Base-by-base conservation (phyloP, 2,113 vertebrate species). In the Isichthys henryi region DNA sequence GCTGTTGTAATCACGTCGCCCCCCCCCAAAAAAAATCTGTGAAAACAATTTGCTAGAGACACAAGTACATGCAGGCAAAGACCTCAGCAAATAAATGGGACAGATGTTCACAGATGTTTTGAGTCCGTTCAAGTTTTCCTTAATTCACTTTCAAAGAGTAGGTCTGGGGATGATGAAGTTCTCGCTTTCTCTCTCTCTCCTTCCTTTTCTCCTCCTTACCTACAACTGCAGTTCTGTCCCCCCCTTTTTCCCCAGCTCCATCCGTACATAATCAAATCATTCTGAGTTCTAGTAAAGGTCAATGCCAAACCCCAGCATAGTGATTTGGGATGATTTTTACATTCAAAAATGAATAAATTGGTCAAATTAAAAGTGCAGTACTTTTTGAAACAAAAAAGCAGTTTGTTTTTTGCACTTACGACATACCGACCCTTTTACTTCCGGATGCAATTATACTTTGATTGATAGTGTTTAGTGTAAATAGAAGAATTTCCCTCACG, bases 91-190 rank as follows among this genome's bases (percentile, higher is more conserved):
- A 84, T 86, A 74, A 90, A 90, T 80, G 17, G 89, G 91, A 92
- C 91, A 92, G 92, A 91, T 91, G 92, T 92, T 91, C 91, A 88
- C 89, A 91, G 89, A 93, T 91, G 91, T 91, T 92, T 93, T 88
- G 58, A 89, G 77, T 92, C 89, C 91, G 49, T 83, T 66, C 56
- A 77, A 27, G 43, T 88, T 91, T 92, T 92, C 53, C 58, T 43
- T 88, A 48, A 85, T 89, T 70, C 48, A 19, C 46, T 77, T 23
- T 88, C 52, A 88, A 90, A 89, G 88, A 90, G 85, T 49, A 90
- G 90, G 89, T 86, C 70, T 53, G 88, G 43, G 91, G 90, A 90
- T 62, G 80, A 90, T 86, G 88, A 91, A 50, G 88, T 80, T 77
- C 85, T 87, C 87, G 46, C 39, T 89, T 39, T 52, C 58, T 88